phyloP scores from a whole-genome alignment of 2,797 vertebrate genomes.

The Anomalospiza imberbis region DNA sequence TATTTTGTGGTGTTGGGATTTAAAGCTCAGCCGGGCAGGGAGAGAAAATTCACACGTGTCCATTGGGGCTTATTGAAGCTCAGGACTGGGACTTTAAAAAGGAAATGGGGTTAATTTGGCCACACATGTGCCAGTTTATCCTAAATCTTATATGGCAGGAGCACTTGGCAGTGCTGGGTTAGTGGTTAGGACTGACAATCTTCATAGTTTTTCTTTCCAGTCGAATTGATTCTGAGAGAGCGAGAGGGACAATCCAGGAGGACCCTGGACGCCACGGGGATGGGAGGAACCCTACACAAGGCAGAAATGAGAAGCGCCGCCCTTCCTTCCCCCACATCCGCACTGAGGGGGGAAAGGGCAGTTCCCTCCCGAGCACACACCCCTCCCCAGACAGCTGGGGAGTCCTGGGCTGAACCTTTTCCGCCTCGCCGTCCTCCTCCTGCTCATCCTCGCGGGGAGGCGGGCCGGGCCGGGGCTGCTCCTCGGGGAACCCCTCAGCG shows the following conservation, averaged over 20 bases:
- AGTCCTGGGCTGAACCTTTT: conserved; percentile 55
- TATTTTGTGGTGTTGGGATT: too few relatives aligned
- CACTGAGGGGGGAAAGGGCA: background rate
- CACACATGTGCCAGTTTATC: fast-evolving
- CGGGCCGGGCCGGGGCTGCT: background rate
- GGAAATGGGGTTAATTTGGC: background rate
- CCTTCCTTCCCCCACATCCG: fast-evolving
- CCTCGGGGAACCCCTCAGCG: background rate
- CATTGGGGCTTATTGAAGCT: fast-evolving
- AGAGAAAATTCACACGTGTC: background rate
- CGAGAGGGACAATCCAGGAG: background rate
- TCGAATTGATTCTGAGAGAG: too few relatives aligned
- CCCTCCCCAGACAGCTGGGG: background rate
- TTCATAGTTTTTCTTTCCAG: too few relatives aligned
- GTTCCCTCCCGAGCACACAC: background rate
- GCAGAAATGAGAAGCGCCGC: background rate
- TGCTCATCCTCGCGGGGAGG: background rate
- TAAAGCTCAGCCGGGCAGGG: background rate
- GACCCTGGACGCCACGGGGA: fast-evolving
- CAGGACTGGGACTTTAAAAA: background rate
- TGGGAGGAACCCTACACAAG: background rate
- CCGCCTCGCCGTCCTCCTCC: background rate
- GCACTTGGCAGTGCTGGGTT: background rate
- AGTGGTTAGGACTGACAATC: background rate
- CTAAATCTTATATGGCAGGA: background rate